phyloP scores from a whole-genome alignment of 1,140 invertebrate genomes.

The Pseudomyrmex concolor region DNA sequence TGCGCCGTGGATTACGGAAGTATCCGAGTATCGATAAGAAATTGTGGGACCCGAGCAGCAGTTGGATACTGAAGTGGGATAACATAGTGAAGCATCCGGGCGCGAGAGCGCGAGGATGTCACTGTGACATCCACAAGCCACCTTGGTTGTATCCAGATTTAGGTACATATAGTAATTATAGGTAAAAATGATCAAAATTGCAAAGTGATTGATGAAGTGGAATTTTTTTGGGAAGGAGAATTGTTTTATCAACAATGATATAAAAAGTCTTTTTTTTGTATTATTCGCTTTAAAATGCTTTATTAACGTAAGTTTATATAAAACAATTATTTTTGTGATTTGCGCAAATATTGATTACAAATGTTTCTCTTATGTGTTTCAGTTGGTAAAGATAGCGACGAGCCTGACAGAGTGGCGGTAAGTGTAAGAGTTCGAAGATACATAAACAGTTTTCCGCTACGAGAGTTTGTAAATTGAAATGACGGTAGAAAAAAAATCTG shows the following conservation, averaged over 20 bases:
- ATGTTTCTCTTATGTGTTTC: constrained; percentile 64
- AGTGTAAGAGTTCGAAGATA: constrained; percentile 61
- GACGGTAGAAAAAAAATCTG: neutral
- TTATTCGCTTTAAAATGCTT: no score
- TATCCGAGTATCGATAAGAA: constrained; percentile 84
- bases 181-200: neutral
- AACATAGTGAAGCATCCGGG: constrained; percentile 86
- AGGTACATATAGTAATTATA: constrained; percentile 75
- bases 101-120: constrained; percentile 82
- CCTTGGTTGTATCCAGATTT: constrained; percentile 81
- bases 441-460: neutral
- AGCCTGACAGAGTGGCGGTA: constrained; percentile 80
- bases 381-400: constrained; percentile 81
- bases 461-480: neutral
- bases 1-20: constrained; percentile 80
- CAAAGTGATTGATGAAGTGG: no score
- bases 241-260: neutral
- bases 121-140: constrained; percentile 83
- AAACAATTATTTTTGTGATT: no score
- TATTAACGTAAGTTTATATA: no score
- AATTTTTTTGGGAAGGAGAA: no score
- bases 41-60: constrained; percentile 85
- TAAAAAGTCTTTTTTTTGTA: neutral
- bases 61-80: constrained; percentile 86
- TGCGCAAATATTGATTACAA: neutral